Evolutionary conservation across 2,797 vertebrate genomes (phyloP).

Genomic region (Spondyliosoma cantharus): DNA sequence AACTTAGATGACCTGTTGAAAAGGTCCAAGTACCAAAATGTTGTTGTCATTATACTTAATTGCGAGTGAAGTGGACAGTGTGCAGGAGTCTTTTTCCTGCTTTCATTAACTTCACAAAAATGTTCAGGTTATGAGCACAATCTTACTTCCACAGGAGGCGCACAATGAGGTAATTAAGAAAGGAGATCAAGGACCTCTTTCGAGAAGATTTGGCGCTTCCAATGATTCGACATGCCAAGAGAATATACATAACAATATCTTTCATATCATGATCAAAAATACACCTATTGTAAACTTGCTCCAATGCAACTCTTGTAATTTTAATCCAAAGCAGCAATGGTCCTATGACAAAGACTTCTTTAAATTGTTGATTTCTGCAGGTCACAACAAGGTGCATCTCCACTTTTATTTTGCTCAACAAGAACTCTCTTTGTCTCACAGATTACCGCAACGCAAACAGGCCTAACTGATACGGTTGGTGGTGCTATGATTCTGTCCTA

Average conservation of each 20-base stretch:
- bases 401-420: neutral
- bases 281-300: no score
- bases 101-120: no score
- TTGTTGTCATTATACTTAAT: no score
- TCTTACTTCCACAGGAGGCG: neutral
- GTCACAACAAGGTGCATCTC: neutral
- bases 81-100: no score
- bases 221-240: neutral
- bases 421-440: neutral
- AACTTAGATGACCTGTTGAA: neutral
- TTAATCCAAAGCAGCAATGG: neutral
- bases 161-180: neutral
- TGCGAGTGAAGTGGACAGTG: no score
- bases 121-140: neutral
- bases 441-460: constrained; percentile 1
- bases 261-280: no score
- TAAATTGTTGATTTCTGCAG: neutral
- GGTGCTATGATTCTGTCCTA: constrained; percentile 16
- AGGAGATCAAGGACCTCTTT: neutral
- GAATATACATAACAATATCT: no score
- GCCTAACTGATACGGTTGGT: neutral
- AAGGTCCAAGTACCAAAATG: no score
- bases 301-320: neutral
- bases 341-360: neutral
- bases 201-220: neutral